Percentiles rank a stretch among this genome's conserved stretches.
Evolutionary conservation across 2,888 invertebrate species (phyloP).

Genomic region (Pandemis heparana): DNA sequence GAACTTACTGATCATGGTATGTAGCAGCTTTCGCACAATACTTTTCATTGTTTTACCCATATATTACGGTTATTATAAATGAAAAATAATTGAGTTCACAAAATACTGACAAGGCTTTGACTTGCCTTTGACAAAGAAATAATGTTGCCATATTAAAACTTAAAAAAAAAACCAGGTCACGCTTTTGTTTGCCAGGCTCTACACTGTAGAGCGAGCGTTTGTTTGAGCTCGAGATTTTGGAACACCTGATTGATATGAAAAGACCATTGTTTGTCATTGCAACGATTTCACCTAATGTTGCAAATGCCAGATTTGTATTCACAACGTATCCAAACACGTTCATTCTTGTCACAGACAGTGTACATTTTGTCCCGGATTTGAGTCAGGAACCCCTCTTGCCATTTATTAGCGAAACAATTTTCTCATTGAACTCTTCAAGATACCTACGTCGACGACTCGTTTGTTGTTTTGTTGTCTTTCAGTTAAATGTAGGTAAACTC

Average conservation of each 20-base stretch:
- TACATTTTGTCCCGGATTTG: constrained; percentile 43
- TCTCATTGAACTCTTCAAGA: constrained; percentile 49
- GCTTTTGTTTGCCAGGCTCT: too few species aligned
- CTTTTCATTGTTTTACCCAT: too few species aligned
- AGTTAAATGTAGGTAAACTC: background rate
- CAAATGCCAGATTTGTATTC: constrained; percentile 24
- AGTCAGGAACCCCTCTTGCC: constrained; percentile 47
- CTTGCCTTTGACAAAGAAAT: too few species aligned
- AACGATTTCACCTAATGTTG: constrained; percentile 11
- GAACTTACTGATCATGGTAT: too few species aligned
- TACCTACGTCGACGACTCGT: constrained; percentile 15
- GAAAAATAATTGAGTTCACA: too few species aligned
- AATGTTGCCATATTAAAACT: too few species aligned
- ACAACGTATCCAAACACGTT: constrained; percentile 53
- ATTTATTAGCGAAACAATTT: constrained; percentile 51
- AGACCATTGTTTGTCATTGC: background rate
- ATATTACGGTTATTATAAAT: too few species aligned
- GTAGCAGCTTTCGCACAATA: too few species aligned
- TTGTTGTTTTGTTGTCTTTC: constrained; percentile 8
- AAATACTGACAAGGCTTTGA: too few species aligned
- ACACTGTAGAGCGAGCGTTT: background rate
- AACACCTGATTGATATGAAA: too few species aligned
- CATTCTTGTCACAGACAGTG: constrained; percentile 45
- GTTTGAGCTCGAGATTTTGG: background rate
- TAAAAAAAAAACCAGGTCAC: too few species aligned